Evolutionary conservation across 2,888 invertebrate species (phyloP).

Genomic region (Silvanus unidentatus): DNA sequence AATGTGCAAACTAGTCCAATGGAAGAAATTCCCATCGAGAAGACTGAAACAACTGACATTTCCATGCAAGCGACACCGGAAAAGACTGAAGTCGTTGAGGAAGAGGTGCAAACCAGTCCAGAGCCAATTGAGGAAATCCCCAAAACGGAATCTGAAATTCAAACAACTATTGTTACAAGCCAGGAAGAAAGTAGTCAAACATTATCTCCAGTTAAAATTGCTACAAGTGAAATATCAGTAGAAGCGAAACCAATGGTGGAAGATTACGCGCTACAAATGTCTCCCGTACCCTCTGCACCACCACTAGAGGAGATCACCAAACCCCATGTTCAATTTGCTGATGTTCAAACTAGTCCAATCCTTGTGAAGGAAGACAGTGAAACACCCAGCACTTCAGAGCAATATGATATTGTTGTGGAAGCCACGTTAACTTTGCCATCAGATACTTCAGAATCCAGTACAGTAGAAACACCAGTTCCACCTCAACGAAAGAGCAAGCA

Average conservation of each 20-base stretch:
- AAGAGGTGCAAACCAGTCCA: conserved; percentile 37
- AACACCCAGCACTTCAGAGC: conserved; percentile 29
- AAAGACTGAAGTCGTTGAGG: conserved; percentile 32
- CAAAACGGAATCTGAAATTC: conserved; percentile 40
- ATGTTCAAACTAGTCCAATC: conserved; percentile 45
- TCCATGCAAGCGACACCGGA: conserved; percentile 46
- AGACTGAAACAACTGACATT: conserved; percentile 39
- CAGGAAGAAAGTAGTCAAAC: conserved; percentile 44
- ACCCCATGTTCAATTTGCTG: conserved; percentile 21
- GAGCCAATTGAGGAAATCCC: conserved; percentile 29
- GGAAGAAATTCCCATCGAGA: conserved; percentile 19
- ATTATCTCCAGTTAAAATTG: conserved; percentile 40
- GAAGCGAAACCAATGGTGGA: conserved; percentile 30
- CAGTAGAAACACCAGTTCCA: conserved; percentile 4
- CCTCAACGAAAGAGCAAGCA: not conserved
- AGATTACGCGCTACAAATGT: conserved; percentile 50
- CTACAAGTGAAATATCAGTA: conserved; percentile 29
- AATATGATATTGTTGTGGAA: conserved; percentile 56
- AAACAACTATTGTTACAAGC: conserved; percentile 33
- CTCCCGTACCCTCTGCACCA: conserved; percentile 43
- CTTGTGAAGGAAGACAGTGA: conserved; percentile 32
- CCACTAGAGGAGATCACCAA: conserved; percentile 22
- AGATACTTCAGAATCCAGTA: conserved; percentile 21
- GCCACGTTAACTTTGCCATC: conserved; percentile 54
- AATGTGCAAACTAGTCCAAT: conserved; percentile 49